phyloP scores from a whole-genome alignment of 2,888 invertebrate genomes.

The Sericinus montela region DNA sequence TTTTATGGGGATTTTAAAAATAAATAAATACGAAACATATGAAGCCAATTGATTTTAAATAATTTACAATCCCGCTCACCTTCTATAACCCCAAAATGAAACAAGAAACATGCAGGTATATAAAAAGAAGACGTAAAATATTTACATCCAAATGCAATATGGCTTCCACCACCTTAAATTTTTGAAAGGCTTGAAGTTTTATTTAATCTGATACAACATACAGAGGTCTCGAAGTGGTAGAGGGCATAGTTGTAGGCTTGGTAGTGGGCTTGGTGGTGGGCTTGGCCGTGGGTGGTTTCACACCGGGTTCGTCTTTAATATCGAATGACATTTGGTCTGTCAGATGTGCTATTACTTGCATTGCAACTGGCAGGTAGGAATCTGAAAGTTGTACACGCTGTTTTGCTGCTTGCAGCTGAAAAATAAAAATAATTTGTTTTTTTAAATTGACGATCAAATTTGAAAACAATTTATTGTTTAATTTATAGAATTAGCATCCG shows the following conservation, averaged over 20 bases:
- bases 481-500: too few species aligned
- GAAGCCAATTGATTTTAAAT: neutral
- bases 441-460: too few species aligned
- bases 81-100: conserved; percentile 10
- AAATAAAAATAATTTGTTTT: conserved; percentile 8
- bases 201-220: conserved; percentile 35
- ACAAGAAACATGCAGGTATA: conserved; percentile 10
- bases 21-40: neutral
- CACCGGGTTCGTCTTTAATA: conserved; percentile 47
- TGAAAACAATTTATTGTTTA: too few species aligned
- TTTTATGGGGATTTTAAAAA: neutral
- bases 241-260: conserved; percentile 26
- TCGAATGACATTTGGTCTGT: conserved; percentile 82
- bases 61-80: conserved; percentile 2
- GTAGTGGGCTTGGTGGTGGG: conserved; percentile 21
- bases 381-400: conserved; percentile 76
- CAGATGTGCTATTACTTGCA: conserved; percentile 82
- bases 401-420: conserved; percentile 62
- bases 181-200: conserved; percentile 15
- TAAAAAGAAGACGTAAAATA: conserved; percentile 16
- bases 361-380: conserved; percentile 83
- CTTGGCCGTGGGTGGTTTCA: conserved; percentile 28
- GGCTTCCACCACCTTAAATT: conserved; percentile 43
- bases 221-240: conserved; percentile 22
- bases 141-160: conserved; percentile 47